phyloP scores from a whole-genome alignment of 30 jellyfish, hydroid and myxozoan species.

The Turritopsis dohrnii region DNA sequence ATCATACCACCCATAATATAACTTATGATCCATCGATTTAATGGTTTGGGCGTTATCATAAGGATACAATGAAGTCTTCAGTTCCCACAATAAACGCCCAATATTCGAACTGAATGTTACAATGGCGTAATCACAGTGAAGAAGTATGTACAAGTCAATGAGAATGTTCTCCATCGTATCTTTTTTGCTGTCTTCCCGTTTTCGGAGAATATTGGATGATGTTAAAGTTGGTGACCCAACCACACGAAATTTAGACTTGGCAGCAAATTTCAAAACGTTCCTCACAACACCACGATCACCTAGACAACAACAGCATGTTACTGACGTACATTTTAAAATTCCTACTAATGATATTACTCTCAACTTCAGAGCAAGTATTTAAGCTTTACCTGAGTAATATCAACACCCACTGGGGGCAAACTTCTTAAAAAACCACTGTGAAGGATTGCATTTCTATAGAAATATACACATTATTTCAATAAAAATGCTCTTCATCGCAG shows the following conservation, averaged over 20 bases:
- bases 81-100: constrained; percentile 21
- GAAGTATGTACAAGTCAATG: not conserved
- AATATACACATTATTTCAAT: no score
- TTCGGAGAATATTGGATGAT: not conserved
- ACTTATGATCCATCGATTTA: not conserved
- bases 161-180: constrained; percentile 14
- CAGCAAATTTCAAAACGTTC: not conserved
- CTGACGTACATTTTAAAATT: no score
- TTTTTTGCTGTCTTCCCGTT: constrained; percentile 4
- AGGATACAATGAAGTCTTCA: constrained; percentile 4
- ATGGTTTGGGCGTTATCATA: not conserved
- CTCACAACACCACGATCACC: not conserved
- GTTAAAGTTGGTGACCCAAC: not conserved
- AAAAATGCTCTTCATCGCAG: no score
- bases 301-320: not conserved
- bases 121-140: constrained; percentile 7
- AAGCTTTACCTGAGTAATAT: no score
- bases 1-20: constrained; percentile 9
- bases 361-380: no score
- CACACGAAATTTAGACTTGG: not conserved
- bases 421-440: no score
- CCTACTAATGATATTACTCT: no score
- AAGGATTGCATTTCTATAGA: no score
- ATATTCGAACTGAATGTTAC: constrained; percentile 21
- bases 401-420: no score